Conservation (phyloP, 2,888 invertebrate genomes). For the Stenotaenia linearis region DNA sequence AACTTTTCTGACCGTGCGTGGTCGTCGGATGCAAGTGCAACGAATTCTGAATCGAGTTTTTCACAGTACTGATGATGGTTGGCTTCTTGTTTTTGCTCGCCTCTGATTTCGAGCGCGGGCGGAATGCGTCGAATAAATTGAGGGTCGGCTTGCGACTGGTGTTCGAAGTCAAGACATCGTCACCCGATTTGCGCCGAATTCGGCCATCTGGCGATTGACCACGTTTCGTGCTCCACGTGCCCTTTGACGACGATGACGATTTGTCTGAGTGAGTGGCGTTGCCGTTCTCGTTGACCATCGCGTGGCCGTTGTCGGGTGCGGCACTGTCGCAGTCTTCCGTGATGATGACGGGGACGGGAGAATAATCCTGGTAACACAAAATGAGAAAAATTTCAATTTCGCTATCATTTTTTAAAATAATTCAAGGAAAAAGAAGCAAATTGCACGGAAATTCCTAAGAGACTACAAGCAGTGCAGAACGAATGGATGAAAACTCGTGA, state of each 20-base stretch:
- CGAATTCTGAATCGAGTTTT: conserved; percentile 66
- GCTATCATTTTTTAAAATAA: too few relatives aligned
- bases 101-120: conserved; percentile 70
- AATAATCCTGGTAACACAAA: background rate
- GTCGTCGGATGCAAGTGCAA: conserved; percentile 34
- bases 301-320: background rate
- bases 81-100: conserved; percentile 56
- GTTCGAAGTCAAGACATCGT: conserved; percentile 41
- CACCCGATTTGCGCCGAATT: conserved; percentile 46
- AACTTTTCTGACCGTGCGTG: background rate
- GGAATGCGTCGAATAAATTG: conserved; percentile 68
- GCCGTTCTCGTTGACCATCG: background rate
- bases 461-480: too few relatives aligned
- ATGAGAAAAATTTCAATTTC: too few relatives aligned
- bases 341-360: background rate
- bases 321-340: background rate
- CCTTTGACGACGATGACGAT: background rate
- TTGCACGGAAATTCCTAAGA: too few relatives aligned
- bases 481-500: too few relatives aligned
- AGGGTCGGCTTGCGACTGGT: conserved; percentile 34
- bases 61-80: conserved; percentile 77
- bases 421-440: too few relatives aligned
- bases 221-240: conserved; percentile 31
- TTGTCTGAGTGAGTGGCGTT: background rate
- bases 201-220: conserved; percentile 40